Percentiles rank a stretch among this genome's conserved stretches.
Conservation (phyloP, 2,113 vertebrate species). For the Stegostoma tigrinum region DNA sequence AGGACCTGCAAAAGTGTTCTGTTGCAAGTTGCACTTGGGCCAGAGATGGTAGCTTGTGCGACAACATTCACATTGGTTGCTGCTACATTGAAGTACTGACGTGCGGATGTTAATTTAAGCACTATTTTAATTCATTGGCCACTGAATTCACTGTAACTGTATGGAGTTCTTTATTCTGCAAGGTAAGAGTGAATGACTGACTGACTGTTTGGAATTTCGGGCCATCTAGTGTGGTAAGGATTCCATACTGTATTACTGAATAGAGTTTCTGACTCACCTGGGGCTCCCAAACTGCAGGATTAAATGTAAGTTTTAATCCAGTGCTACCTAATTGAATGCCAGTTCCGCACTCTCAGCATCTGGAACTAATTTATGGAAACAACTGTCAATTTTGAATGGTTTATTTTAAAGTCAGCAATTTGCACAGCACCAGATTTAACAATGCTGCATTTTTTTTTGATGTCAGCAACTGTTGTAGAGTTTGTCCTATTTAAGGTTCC, state of each 20-base stretch:
- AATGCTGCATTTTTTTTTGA: not conserved
- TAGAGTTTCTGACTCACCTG: not conserved
- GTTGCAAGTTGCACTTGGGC: not conserved
- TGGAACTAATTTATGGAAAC: not conserved
- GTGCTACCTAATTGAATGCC: not conserved
- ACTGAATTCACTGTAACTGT: not conserved
- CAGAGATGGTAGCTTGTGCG: not conserved
- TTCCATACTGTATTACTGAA: no score
- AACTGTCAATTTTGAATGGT: not conserved
- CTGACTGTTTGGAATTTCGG: not conserved
- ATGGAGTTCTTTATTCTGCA: constrained; percentile 14
- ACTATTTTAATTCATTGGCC: constrained; percentile 19
- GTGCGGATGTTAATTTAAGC: constrained; percentile 28
- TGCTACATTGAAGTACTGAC: not conserved
- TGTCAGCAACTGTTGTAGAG: not conserved
- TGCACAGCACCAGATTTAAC: not conserved
- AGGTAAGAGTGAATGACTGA: not conserved
- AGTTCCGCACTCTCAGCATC: not conserved
- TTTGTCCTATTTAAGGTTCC: not conserved
- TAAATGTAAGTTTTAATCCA: not conserved
- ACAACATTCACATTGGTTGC: not conserved
- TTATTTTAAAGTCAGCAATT: not conserved
- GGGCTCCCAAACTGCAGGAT: not conserved
- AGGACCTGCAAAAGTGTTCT: not conserved
- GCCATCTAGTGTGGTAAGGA: not conserved